Conservation (phyloP, 2,113 vertebrate genomes). For the Eretmochelys imbricata region DNA sequence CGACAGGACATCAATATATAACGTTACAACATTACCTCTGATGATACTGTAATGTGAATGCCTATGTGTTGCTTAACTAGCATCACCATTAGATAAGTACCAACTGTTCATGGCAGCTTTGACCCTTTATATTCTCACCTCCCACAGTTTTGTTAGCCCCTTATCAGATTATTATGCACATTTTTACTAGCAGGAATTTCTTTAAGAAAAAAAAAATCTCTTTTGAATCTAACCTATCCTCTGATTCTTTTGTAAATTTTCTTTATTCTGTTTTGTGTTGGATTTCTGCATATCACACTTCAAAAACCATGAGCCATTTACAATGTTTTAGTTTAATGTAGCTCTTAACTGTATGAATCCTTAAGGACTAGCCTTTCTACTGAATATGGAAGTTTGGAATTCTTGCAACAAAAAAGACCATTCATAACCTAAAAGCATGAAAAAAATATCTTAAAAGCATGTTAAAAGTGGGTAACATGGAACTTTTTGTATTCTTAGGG, state of each 20-base stretch:
- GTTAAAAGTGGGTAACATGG: not conserved
- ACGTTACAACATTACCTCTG: not conserved
- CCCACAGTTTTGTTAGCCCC: not conserved
- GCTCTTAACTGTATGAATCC: not conserved
- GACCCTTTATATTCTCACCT: not conserved
- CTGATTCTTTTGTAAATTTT: not conserved
- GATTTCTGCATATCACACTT: not conserved
- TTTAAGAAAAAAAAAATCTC: not conserved
- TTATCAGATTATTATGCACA: not conserved
- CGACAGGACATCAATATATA: not conserved
- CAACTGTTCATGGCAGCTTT: not conserved
- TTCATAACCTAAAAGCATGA: not conserved
- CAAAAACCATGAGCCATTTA: rapidly evolving
- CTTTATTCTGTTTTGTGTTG: not conserved
- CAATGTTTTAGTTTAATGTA: not conserved
- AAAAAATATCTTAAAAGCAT: not conserved
- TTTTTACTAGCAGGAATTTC: not conserved
- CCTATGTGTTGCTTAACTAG: not conserved
- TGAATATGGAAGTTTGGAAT: not conserved
- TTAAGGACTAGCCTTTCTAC: rapidly evolving
- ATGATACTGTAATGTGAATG: not conserved
- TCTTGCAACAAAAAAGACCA: not conserved
- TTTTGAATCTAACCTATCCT: not conserved
- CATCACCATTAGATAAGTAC: not conserved
- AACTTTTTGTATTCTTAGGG: not conserved